Conservation (phyloP, 2,113 vertebrate genomes). For the Tetrao urogallus region DNA sequence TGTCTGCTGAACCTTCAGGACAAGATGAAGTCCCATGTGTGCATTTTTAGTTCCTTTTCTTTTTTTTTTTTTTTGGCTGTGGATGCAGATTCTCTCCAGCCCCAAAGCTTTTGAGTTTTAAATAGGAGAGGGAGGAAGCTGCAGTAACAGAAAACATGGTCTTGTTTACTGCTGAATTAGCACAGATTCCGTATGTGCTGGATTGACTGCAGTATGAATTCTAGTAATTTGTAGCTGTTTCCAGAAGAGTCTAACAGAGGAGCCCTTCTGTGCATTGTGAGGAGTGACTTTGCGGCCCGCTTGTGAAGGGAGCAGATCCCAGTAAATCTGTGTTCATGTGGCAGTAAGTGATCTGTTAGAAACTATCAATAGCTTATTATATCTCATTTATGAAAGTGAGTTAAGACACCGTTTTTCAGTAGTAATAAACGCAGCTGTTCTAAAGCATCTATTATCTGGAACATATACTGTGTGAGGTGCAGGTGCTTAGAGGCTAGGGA, state of each 20-base stretch:
- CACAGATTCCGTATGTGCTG: neutral
- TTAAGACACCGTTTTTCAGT: neutral
- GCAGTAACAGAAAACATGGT: neutral
- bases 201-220: neutral
- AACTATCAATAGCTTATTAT: neutral
- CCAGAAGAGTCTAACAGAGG: neutral
- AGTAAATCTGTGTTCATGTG: neutral
- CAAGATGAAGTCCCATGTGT: neutral
- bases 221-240: neutral
- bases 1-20: neutral
- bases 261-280: neutral
- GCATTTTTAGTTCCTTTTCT: conserved; percentile 1
- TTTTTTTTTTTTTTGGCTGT: conserved; percentile 13
- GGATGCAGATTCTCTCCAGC: neutral
- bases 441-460: neutral
- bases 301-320: neutral
- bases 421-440: neutral
- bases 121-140: neutral
- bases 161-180: neutral
- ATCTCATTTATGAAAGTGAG: neutral
- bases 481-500: neutral
- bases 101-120: neutral
- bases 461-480: neutral
- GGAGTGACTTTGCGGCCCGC: neutral
- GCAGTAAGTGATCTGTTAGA: neutral